These are phyloP conservation scores for Lycaena phlaeas DNA, from an alignment of 2,888 invertebrate genomes.

Conservation along the genomic window DNA sequence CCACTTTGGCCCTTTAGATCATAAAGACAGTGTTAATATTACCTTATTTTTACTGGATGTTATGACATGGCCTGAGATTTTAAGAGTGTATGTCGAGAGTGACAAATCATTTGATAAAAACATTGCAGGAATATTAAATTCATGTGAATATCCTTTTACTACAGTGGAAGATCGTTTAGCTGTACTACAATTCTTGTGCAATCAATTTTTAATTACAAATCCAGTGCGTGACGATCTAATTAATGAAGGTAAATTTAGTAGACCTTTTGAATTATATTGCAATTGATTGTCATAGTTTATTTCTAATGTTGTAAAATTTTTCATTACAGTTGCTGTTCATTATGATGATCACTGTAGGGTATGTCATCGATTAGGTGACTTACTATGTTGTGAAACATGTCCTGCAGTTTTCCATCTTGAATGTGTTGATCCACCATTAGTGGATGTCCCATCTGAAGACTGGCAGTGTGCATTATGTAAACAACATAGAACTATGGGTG, in stretches of 20 bases:
- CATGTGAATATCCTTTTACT: slow-evolving; percentile 91
- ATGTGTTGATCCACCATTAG: slow-evolving; percentile 95
- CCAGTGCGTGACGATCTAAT: slow-evolving; percentile 94
- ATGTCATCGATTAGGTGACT: slow-evolving; percentile 93
- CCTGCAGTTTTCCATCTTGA: slow-evolving; percentile 98
- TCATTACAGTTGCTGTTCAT: slow-evolving; percentile 80
- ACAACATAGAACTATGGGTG: slow-evolving; percentile 92
- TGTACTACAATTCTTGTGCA: slow-evolving; percentile 92
- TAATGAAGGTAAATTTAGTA: slow-evolving; percentile 82
- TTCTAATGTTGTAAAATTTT: no score
- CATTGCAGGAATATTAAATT: slow-evolving; percentile 79
- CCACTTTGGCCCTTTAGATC: slow-evolving; percentile 96
- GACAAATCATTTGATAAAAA: slow-evolving; percentile 85
- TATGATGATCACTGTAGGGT: slow-evolving; percentile 95
- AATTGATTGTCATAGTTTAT: no score
- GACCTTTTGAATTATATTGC: no score
- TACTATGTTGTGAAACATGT: slow-evolving; percentile 98
- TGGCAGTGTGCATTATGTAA: slow-evolving; percentile 97
- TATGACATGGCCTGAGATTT: slow-evolving; percentile 96
- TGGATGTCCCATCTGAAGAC: slow-evolving; percentile 95
- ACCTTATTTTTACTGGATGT: slow-evolving; percentile 93
- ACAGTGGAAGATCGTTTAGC: slow-evolving; percentile 82
- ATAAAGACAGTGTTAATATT: slow-evolving; percentile 97
- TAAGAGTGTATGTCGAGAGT: slow-evolving; percentile 92
- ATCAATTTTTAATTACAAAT: slow-evolving; percentile 94